These are phyloP conservation scores for Psophia crepitans DNA, from an alignment of 2,113 vertebrate species.

Conservation along the genomic window DNA sequence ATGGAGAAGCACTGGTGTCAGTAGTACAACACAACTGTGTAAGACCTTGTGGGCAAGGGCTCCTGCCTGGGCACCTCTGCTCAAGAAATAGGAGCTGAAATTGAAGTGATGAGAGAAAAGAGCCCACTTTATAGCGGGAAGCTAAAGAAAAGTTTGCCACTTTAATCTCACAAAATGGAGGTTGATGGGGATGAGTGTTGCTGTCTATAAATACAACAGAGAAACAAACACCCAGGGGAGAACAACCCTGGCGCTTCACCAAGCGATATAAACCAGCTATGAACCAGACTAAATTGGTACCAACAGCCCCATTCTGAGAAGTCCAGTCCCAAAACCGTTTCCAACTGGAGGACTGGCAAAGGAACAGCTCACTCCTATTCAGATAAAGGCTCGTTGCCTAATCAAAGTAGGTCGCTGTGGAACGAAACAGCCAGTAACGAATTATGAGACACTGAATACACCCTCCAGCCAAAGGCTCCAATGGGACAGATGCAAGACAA, in stretches of 20 bases:
- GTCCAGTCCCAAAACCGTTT: neutral
- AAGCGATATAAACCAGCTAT: conserved; percentile 1
- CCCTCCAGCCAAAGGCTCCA: neutral
- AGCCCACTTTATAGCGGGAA: neutral
- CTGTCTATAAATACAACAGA: conserved; percentile 47
- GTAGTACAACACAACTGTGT: neutral
- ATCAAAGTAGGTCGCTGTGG: conserved; percentile 37
- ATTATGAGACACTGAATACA: neutral
- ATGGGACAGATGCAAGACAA: neutral
- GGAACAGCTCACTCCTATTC: neutral
- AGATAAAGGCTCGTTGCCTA: neutral
- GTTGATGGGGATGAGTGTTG: conserved; percentile 24
- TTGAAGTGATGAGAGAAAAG: neutral
- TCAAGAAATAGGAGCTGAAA: neutral
- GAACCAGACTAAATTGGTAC: conserved; percentile 35
- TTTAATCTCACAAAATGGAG: conserved; percentile 3
- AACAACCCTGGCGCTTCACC: conserved; percentile 37
- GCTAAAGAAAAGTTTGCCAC: conserved; percentile 18
- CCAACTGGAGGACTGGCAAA: neutral
- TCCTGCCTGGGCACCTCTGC: neutral
- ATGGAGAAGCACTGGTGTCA: neutral
- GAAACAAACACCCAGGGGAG: conserved; percentile 47
- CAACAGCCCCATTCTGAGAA: conserved; percentile 48
- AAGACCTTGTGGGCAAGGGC: neutral
- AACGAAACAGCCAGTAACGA: neutral